A percentile compares a stretch with the other conserved stretches of the same genome.
Conservation (phyloP, 2,797 vertebrate genomes). For the Rhyacichthys aspro region DNA sequence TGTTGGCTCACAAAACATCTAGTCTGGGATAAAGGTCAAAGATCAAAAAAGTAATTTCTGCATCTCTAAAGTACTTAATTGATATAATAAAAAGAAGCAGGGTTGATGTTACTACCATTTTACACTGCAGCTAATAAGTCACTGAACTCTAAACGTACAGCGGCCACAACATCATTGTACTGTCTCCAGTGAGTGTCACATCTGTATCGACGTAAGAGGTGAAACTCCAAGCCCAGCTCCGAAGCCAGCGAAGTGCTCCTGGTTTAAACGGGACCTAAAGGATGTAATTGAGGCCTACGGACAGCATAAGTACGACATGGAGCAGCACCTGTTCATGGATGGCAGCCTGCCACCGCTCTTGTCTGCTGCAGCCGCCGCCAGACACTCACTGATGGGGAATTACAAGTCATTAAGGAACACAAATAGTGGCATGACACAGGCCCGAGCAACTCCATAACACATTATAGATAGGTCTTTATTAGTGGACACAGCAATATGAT, state of each 20-base stretch:
- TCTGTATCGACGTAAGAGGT: conserved; percentile 29
- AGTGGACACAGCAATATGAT: conserved; percentile 25
- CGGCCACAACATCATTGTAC: not conserved
- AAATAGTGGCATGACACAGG: conserved; percentile 78
- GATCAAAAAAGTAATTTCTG: not conserved
- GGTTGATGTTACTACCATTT: too few relatives aligned
- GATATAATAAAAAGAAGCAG: too few relatives aligned
- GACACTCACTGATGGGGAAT: conserved; percentile 86
- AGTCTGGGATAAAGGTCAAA: too few relatives aligned
- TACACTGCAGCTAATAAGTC: too few relatives aligned
- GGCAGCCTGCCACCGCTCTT: conserved; percentile 76
- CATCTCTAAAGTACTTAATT: not conserved
- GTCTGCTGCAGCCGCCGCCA: conserved; percentile 84
- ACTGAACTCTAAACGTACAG: too few relatives aligned
- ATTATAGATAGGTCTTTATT: conserved; percentile 58
- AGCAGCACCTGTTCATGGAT: conserved; percentile 77
- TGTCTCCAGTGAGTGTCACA: conserved; percentile 1
- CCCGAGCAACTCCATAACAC: conserved; percentile 46
- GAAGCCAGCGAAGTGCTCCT: conserved; percentile 37
- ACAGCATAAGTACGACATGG: conserved; percentile 72
- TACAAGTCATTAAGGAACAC: conserved; percentile 89
- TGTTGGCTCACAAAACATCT: too few relatives aligned
- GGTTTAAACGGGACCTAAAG: conserved; percentile 60
- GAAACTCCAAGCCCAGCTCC: conserved; percentile 23
- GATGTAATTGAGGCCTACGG: conserved; percentile 72